Evolutionary conservation across 2,888 invertebrate species (phyloP), one percentile per base, ranked within the genome.

Genomic region (Sthenelais limicola): DNA sequence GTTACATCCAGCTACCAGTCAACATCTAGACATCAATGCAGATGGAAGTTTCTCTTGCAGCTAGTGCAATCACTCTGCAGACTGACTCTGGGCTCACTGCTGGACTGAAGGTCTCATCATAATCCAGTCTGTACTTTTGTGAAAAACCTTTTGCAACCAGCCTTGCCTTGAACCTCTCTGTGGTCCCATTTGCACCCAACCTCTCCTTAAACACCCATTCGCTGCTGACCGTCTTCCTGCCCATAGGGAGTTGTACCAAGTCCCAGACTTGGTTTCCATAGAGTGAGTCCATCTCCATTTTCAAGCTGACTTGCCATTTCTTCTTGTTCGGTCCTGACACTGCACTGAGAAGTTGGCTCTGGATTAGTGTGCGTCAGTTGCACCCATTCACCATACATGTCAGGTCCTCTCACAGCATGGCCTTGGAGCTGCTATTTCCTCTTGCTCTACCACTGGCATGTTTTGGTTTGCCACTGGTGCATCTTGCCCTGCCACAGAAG

Each of bases 131-230:
- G 32, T 52, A 38, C 38, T 71, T 0, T 38, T 82, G 79, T 5
- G 71, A 48, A 30, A 38, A 81, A 1, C 80, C 78, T 43, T 77
- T 73, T 3, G 76, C 79, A 30, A 82, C 80, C 26, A 80, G 72
- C 18, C 78, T 24, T 3, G 69, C 74, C 68, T 80, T 79, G 72
- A 72, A 81, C 18, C 71, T 43, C 28, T 80, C 75, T 38, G 76
- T 32, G 24, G 21, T 26, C 3, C 79, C 78, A 54, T 74, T 68
- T 9, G 66, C 24, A n/a, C 73, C 52, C 15, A 56, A 28, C 48
- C 80, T 80, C 12, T 73, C 62, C 66, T 72, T 76, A 43, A 75
- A 76, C n/a, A 81, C 76, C 80, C 80, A 80, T 52, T 78, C 77
- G 48, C 76, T 54, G 0, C 74, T 72, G n/a, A 80, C 71, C 12